phyloP scores from a whole-genome alignment of 2,113 vertebrate species.

The Onychostoma macrolepis region DNA sequence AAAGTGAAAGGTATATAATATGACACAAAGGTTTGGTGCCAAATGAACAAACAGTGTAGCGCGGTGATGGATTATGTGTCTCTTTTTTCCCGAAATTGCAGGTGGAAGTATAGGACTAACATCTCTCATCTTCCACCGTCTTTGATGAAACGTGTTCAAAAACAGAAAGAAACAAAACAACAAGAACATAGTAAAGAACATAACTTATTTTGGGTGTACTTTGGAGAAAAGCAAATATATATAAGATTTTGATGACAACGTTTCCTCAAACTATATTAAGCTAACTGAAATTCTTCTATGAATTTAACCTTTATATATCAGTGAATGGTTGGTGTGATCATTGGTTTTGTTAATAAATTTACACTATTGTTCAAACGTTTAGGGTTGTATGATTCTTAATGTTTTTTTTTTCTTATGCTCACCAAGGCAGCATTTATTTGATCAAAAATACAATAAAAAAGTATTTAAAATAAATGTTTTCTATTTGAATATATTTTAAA shows the following conservation, averaged over 20 bases:
- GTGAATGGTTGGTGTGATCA: neutral
- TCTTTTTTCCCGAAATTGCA: conserved; percentile 54
- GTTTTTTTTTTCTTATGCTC: neutral
- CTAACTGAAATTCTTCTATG: neutral
- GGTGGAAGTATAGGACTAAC: conserved; percentile 55
- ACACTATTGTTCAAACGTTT: neutral
- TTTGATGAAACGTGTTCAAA: conserved; percentile 48
- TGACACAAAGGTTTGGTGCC: conserved; percentile 48
- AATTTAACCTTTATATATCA: neutral
- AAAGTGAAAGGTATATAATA: conserved; percentile 72
- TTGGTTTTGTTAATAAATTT: neutral
- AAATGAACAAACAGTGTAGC: conserved; percentile 9
- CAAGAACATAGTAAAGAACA: neutral
- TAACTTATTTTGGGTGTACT: neutral
- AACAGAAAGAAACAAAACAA: conserved; percentile 23
- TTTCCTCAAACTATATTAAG: neutral
- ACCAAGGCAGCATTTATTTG: neutral
- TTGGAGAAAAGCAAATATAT: neutral
- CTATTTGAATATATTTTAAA: no score
- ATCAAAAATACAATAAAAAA: neutral
- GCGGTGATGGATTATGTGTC: conserved; percentile 69
- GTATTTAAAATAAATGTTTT: no score
- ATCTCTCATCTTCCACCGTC: conserved; percentile 44
- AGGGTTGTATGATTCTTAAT: neutral
- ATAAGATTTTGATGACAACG: neutral